Evolutionary conservation across 30 jellyfish, hydroid and myxozoan genomes (phyloP), one percentile per base, ranked within the genome.

Genomic region (Euphysa ruthae): DNA sequence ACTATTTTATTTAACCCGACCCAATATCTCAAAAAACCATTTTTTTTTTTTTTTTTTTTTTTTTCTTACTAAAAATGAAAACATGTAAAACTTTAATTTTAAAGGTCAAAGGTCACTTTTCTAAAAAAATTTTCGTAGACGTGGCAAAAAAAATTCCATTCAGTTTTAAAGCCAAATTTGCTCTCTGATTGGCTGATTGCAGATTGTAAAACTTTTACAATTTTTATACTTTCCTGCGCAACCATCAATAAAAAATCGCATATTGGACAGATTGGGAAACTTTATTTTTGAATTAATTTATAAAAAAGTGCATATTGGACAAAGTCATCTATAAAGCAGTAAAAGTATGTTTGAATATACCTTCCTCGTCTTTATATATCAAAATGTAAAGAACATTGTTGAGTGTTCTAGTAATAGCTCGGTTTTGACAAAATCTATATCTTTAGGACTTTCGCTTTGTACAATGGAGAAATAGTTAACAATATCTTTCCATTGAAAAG

Each of bases 361-460:
- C 10, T 46, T 46, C 10, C 4, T 46, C 2, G 60, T 46, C 60
- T 46, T 46, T 46, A 46, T 2, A 46, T 4, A 5, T 2, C 23
- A 46, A 29, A 8, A 2, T 46, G 7, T 46, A 46, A 46, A 46
- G 60, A 46, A 46, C 60, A 46, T 38, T 38, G 52, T 38, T n/a
- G 52, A 38, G 52, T 38, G 52, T 38, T 38, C 52, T n/a, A 38
- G 52, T 38, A n/a, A 38, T 38, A 38, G n/a, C 52, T 38, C n/a
- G 52, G n/a, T 12, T 38, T 38, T 12, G 12, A 8, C 12, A 38
- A 38, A 12, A 38, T 38, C n/a, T 38, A 8, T 8, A 38, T 38
- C n/a, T 38, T 8, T 12, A n/a, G 12, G n/a, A 38, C 12, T 8
- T n/a, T 38, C n/a, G n/a, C 12, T n/a, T 8, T 38, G 12, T 38